Conservation (phyloP, 1,140 invertebrate genomes). For the Caenorhabditis latens region DNA sequence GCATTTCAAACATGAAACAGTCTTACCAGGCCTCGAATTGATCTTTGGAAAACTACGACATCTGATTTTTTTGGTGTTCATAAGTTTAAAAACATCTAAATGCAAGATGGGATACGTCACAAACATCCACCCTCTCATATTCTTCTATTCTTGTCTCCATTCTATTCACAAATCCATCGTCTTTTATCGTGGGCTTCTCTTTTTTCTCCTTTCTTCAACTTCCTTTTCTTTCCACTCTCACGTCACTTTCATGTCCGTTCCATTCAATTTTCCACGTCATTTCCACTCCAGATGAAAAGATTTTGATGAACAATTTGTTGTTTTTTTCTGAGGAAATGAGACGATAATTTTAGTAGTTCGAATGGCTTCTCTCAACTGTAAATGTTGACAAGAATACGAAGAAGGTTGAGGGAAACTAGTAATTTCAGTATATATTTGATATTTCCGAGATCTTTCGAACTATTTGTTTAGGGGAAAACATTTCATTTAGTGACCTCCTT, state of each 20-base stretch:
- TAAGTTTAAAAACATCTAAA: too few relatives aligned
- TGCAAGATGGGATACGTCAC: background rate
- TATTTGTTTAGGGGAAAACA: background rate
- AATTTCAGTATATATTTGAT: too few relatives aligned
- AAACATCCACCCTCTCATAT: slow-evolving; percentile 1
- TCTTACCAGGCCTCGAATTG: too few relatives aligned
- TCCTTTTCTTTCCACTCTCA: background rate
- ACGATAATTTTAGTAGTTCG: background rate
- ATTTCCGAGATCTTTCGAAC: too few relatives aligned
- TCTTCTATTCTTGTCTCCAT: background rate
- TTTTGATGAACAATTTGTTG: background rate
- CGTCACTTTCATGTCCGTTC: slow-evolving; percentile 43
- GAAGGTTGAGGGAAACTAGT: too few relatives aligned
- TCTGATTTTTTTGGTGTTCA: too few relatives aligned
- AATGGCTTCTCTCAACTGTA: slow-evolving; percentile 6
- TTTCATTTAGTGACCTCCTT: background rate
- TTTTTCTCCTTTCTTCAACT: background rate
- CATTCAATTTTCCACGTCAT: slow-evolving; percentile 30
- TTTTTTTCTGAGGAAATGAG: background rate
- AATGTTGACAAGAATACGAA: background rate
- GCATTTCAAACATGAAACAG: too few relatives aligned
- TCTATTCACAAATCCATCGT: slow-evolving; percentile 24
- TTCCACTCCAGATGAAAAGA: slow-evolving; percentile 17
- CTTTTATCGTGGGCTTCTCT: background rate
- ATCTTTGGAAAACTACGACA: too few relatives aligned